A percentile compares a stretch with the other conserved stretches of the same genome.
Evolutionary conservation across 2,113 vertebrate genomes (phyloP).

Genomic region (Nyctibius bracteatus): DNA sequence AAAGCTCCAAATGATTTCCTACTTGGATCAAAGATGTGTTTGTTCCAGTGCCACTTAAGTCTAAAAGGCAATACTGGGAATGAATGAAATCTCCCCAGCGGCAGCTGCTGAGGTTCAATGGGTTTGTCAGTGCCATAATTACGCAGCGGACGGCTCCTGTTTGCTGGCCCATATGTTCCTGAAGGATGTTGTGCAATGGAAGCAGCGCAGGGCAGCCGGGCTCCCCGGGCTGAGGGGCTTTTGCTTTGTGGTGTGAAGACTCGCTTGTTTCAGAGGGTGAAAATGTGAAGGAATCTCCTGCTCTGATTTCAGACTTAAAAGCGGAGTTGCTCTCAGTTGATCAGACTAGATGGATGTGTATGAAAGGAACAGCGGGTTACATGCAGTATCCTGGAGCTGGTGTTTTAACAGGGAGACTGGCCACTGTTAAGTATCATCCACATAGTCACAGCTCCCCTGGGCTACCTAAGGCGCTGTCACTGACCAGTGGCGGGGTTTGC

Average conservation of each 20-base stretch:
- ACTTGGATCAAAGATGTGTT: slow-evolving; percentile 62
- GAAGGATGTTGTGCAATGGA: background rate
- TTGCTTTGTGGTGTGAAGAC: background rate
- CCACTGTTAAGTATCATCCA: background rate
- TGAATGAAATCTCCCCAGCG: slow-evolving; percentile 46
- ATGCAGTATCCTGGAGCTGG: background rate
- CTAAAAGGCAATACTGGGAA: slow-evolving; percentile 52
- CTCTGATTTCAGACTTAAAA: background rate
- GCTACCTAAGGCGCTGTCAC: background rate
- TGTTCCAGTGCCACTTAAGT: slow-evolving; percentile 65
- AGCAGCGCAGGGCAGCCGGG: background rate
- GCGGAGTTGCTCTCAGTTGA: background rate
- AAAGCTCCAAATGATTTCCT: slow-evolving; percentile 58
- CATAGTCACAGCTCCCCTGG: background rate
- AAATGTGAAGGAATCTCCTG: background rate
- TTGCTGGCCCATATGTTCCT: slow-evolving; percentile 16
- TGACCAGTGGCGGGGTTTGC: background rate
- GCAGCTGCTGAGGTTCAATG: slow-evolving; percentile 54
- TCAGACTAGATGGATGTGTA: background rate
- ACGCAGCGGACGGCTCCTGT: background rate
- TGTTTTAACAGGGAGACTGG: background rate
- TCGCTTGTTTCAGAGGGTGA: background rate
- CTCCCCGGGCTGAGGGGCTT: background rate
- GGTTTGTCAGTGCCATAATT: slow-evolving; percentile 45
- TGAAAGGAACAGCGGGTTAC: background rate